Percentiles rank a stretch among this genome's conserved stretches.
phyloP scores from a whole-genome alignment of 2,888 invertebrate species.

The Caenorhabditis auriculariae region DNA sequence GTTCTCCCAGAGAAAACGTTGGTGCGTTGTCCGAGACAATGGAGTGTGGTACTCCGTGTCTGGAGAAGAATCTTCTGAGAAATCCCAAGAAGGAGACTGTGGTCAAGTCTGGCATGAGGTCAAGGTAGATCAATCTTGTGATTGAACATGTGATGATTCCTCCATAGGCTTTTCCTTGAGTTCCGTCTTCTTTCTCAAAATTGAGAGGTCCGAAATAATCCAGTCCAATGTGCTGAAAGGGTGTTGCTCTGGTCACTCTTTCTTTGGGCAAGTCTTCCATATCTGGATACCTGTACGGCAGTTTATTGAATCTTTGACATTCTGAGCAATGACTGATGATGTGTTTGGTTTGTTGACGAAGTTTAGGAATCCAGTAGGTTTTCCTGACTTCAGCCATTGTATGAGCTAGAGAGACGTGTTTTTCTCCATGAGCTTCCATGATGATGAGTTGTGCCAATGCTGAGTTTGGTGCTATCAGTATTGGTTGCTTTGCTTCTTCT shows the following conservation, averaged over 20 bases:
- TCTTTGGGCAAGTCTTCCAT: constrained; percentile 6
- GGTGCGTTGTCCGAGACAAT: constrained; percentile 51
- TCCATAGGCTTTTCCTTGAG: constrained; percentile 4
- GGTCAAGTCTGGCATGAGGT: constrained; percentile 7
- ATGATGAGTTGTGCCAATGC: background rate
- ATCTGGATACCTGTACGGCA: constrained; percentile 12
- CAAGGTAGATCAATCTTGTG: constrained; percentile 26
- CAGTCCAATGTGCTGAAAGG: constrained; percentile 30
- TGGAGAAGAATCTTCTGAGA: constrained; percentile 18
- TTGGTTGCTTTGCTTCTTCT: background rate
- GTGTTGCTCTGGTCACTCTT: constrained; percentile 9
- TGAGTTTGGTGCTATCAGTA: constrained; percentile 1
- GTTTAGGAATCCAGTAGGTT: constrained; percentile 10
- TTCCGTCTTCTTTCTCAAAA: too few species aligned
- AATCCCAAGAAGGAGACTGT: constrained; percentile 12
- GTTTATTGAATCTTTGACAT: constrained; percentile 9
- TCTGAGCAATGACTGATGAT: background rate
- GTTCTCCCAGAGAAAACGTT: constrained; percentile 63
- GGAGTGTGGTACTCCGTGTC: constrained; percentile 8
- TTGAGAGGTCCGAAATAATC: constrained; percentile 40
- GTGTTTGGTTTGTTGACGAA: background rate
- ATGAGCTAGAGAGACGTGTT: background rate
- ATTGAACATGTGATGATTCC: constrained; percentile 21
- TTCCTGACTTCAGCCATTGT: constrained; percentile 8
- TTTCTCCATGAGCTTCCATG: background rate